phyloP scores from a whole-genome alignment of 2,113 vertebrate species.

The Rhynchopsitta pachyrhyncha region DNA sequence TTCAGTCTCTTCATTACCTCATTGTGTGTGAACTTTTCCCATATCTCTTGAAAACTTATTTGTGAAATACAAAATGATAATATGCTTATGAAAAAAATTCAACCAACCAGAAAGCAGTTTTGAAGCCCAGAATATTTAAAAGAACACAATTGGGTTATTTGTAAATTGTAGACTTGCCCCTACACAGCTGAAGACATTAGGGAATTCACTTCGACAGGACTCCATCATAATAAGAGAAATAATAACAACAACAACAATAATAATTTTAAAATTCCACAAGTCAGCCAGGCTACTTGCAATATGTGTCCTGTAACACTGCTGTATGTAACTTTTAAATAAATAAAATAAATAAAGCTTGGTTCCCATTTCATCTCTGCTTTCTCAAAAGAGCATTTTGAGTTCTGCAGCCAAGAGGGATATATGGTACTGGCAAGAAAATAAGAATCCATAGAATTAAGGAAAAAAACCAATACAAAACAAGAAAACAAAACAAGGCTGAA shows the following conservation, averaged over 20 bases:
- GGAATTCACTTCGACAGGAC: neutral
- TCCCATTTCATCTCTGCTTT: neutral
- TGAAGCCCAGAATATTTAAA: neutral
- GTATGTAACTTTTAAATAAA: neutral
- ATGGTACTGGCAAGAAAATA: neutral
- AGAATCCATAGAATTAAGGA: neutral
- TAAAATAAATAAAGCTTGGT: neutral
- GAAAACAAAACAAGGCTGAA: neutral
- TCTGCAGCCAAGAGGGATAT: neutral
- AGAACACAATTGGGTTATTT: rapidly evolving
- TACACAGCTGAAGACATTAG: neutral
- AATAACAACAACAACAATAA: too few species aligned
- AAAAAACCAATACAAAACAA: too few species aligned
- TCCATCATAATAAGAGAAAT: neutral
- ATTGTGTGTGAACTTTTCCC: neutral
- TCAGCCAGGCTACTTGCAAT: neutral
- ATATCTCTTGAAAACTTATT: neutral
- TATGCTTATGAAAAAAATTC: neutral
- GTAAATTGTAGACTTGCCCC: neutral
- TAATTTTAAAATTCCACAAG: neutral
- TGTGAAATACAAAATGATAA: neutral
- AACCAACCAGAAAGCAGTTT: neutral
- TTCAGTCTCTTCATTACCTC: neutral
- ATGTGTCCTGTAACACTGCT: neutral
- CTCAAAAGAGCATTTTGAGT: neutral